These are phyloP conservation scores for Heliconius melpomene DNA, from an alignment of 1,140 invertebrate species.

Conservation along the genomic window DNA sequence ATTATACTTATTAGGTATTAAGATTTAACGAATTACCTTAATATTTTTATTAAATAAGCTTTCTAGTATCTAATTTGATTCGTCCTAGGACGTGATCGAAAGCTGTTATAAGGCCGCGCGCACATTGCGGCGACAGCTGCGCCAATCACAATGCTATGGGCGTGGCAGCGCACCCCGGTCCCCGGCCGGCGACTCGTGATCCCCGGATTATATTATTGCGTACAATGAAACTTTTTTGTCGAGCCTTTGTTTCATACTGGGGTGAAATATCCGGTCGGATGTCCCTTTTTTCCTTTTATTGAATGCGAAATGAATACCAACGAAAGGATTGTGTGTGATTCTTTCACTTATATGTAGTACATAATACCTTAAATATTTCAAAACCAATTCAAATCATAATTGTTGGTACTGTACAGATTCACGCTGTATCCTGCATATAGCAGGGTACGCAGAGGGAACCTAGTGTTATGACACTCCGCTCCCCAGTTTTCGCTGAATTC, in stretches of 20 bases:
- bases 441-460: too few relatives aligned
- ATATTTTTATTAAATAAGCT: background rate
- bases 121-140: conserved; percentile 72
- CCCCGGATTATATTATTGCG: conserved; percentile 75
- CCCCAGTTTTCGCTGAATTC: too few relatives aligned
- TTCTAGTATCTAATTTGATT: background rate
- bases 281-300: conserved; percentile 74
- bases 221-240: conserved; percentile 78
- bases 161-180: conserved; percentile 57
- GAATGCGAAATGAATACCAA: conserved; percentile 63
- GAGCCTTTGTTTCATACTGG: conserved; percentile 70
- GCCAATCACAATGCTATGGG: conserved; percentile 77
- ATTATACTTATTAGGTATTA: background rate
- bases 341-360: background rate
- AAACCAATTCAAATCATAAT: too few relatives aligned
- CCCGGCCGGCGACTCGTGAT: conserved; percentile 48
- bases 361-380: background rate
- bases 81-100: conserved; percentile 20
- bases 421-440: too few relatives aligned
- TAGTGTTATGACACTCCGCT: too few relatives aligned
- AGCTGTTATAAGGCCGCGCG: conserved; percentile 55
- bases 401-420: too few relatives aligned
- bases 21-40: background rate
- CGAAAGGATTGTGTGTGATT: conserved; percentile 54
- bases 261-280: conserved; percentile 80